Base-by-base conservation (phyloP, 2,113 vertebrate genomes). In the Acanthochromis polyacanthus region DNA sequence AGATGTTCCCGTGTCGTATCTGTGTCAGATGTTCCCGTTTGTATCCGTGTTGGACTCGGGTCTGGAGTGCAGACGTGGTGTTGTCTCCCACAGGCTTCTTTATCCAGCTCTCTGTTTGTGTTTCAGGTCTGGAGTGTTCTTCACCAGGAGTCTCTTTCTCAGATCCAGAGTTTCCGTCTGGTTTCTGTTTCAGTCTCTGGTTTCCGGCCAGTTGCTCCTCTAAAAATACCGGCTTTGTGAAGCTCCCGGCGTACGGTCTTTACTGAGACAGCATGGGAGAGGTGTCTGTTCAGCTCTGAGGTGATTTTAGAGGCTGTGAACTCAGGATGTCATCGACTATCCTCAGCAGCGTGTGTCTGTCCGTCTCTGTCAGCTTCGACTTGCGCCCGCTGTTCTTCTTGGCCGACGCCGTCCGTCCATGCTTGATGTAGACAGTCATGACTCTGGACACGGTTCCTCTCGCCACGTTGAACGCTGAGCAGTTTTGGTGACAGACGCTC, bases 361-460 rank as follows among this genome's bases (percentile, higher is more conserved):
- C 80, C 57, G 60, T 72, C 51, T 86, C 84, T 0, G 80, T 82
- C 46, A 86, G 84, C 62, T 86, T 73, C 3, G 71, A 86, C 80
- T 82, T 86, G 71, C 75, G 76, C 23, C 71, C 75, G 12, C 76
- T 83, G 80, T 82, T 86, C n/a, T 68, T 82, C 59, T 82, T 86
- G 1, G 71, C 80, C 6, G 76, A 86, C 43, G 84, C 76, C 12
- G 80, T 76, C 5, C 62, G 52, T 65, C 80, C 80, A 6, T 86
- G 80, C 51, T 65, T 86, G 46, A 57, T 25, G 23, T 83, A 86
- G 0, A 22, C 68, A 5, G 84, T 83, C 84, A 70, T 86, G 46
- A 86, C 76, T 32, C 80, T 77, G 57, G 80, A 86, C 10, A 83
- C 76, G 0, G 76, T 80, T 80, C 72, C 84, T 14, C 80, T 0